phyloP scores from a whole-genome alignment of 2,797 vertebrate species.

The Gallirallus australis region DNA sequence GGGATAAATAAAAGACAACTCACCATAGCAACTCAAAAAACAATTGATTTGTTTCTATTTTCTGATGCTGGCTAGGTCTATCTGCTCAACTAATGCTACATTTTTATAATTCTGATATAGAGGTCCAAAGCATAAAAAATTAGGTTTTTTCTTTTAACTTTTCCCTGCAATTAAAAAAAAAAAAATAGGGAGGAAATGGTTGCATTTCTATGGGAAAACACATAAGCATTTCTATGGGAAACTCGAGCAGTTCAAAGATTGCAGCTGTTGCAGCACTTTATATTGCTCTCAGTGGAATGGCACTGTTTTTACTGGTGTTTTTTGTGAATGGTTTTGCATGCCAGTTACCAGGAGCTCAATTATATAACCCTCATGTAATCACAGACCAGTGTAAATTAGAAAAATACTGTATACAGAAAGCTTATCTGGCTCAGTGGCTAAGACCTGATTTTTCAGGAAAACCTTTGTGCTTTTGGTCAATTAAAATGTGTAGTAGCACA shows the following conservation, averaged over 20 bases:
- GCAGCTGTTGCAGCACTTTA: background rate
- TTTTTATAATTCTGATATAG: background rate
- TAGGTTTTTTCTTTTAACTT: background rate
- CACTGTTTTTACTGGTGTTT: background rate
- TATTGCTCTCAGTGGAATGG: background rate
- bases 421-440: background rate
- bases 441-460: background rate
- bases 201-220: background rate
- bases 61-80: background rate
- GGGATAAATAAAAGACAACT: background rate
- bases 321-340: constrained; percentile 35
- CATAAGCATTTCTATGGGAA: background rate
- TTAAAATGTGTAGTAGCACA: background rate
- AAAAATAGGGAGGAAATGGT: background rate
- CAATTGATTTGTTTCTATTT: background rate
- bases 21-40: background rate
- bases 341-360: constrained; percentile 7
- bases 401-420: background rate
- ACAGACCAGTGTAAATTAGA: background rate
- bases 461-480: background rate
- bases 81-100: background rate
- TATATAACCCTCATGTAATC: constrained; percentile 39
- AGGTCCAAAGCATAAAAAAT: background rate
- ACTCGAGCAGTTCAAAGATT: background rate
- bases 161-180: background rate